Base-by-base conservation (phyloP, 2,113 vertebrate species). In the Trichechus manatus region DNA sequence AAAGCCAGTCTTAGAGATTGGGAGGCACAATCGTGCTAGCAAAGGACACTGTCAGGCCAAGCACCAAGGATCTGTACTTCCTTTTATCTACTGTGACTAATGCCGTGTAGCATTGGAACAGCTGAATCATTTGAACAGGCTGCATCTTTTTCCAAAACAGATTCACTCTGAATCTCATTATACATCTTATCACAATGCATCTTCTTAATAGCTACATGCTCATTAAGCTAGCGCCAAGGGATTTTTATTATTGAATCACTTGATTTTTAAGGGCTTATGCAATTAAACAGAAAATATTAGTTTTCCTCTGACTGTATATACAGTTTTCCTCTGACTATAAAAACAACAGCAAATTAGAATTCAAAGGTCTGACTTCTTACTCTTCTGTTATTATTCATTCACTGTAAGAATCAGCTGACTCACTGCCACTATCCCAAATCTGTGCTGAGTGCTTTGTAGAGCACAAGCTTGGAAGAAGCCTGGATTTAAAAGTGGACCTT, bases 181-280 rank as follows among this genome's bases (percentile, higher is more conserved):
- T 9, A 23, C 39, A 53, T 75, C 47, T 80, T 61, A 84, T 74
- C 33, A 80, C 70, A 88, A 31, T 87, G 36, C 44, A 87, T 83
- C 87, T 87, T 93, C 93, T 91, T 79, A 81, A 74, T 42, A 93
- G 36, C 29, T 68, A 74, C 33, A 29, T 64, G 25, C 79, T 44
- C 47, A 63, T 44, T 87, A 83, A 39, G 63, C 29, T 75, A 87
- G 31, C 36, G 59, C 27, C 78, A 74, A 64, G 6, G 42, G 70
- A 89, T 31, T 78, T 87, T 87, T 47, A 42, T 79, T 47, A 83
- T 87, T n/a, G 47, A 75, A 75, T 88, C 50, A 72, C 36, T 83
- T 44, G 25, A 59, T 64, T 72, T 88, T 86, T 42, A 56, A 33
- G 6, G 22, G 25, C 4, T 91, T 78, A 23, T 23, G 82, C 64